These are phyloP conservation scores for Calcarius lapponicus DNA, from an alignment of 2,797 vertebrate species.

Conservation along the genomic window DNA sequence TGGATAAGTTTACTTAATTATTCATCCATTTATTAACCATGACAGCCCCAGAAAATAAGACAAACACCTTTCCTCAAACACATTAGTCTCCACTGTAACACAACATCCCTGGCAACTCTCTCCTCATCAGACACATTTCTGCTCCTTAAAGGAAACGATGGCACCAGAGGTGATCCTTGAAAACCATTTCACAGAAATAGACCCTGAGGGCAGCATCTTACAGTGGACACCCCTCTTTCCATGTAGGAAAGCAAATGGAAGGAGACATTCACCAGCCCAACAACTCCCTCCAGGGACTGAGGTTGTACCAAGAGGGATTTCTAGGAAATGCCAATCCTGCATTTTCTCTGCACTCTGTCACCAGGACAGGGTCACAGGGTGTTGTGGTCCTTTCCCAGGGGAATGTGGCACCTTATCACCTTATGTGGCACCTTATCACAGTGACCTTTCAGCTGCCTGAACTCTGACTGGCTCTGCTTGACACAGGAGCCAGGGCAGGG, in stretches of 20 bases:
- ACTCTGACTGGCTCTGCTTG: neutral
- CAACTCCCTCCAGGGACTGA: neutral
- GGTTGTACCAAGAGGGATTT: neutral
- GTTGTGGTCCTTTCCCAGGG: neutral
- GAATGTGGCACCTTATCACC: too few relatives aligned
- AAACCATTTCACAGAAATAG: neutral
- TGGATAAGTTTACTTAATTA: neutral
- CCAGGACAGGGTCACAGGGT: neutral
- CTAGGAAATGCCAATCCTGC: neutral
- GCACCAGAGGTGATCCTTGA: neutral
- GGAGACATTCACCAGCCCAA: neutral
- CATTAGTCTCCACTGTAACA: accelerated
- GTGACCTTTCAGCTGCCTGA: neutral
- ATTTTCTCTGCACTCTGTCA: neutral
- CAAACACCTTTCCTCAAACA: neutral
- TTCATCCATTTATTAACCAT: neutral
- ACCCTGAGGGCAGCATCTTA: neutral
- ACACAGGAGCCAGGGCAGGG: neutral
- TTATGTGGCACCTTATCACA: neutral
- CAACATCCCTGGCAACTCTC: neutral
- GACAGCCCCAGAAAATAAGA: neutral
- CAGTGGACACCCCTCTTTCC: neutral
- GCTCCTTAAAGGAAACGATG: neutral
- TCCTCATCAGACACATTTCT: neutral
- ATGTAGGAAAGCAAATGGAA: neutral